A percentile compares a stretch with the other conserved stretches of the same genome.
These are phyloP conservation scores for Bovichtus variegatus DNA, from an alignment of 2,797 vertebrate species.

Conservation along the genomic window DNA sequence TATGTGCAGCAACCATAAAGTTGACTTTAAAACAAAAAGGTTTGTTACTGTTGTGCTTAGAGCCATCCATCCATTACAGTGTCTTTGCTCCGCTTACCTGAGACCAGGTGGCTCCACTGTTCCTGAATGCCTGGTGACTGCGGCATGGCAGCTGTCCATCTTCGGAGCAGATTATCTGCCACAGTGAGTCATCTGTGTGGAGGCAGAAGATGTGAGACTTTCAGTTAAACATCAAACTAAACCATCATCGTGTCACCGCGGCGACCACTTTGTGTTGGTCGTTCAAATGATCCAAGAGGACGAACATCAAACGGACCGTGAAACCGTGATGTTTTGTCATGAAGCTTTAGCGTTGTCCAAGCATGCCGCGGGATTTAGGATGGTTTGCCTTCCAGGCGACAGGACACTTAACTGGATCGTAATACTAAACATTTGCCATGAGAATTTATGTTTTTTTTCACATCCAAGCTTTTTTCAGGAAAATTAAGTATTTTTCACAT, in stretches of 20 bases:
- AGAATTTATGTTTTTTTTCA: too few species aligned
- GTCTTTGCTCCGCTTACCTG: slow-evolving; percentile 23
- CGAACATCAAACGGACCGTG: slow-evolving; percentile 49
- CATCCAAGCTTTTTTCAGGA: too few species aligned
- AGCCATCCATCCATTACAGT: background rate
- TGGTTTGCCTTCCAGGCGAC: background rate
- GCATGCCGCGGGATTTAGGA: background rate
- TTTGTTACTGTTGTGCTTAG: background rate
- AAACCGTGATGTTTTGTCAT: background rate
- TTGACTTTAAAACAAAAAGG: background rate
- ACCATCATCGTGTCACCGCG: slow-evolving; percentile 5
- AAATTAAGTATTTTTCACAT: too few species aligned
- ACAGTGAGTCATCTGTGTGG: background rate
- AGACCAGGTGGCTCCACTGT: background rate
- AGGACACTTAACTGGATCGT: background rate
- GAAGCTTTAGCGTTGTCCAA: background rate
- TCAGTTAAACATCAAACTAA: slow-evolving; percentile 51
- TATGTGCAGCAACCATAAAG: background rate
- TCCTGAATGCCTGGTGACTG: background rate
- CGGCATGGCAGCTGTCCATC: slow-evolving; percentile 1
- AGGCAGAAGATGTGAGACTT: background rate
- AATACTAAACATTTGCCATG: background rate
- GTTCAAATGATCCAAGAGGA: slow-evolving; percentile 25
- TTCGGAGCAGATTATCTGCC: slow-evolving; percentile 21
- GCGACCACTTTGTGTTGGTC: slow-evolving; percentile 14